These are phyloP conservation scores for Muscicapa comitata DNA, from an alignment of 2,797 vertebrate genomes.

Conservation along the genomic window DNA sequence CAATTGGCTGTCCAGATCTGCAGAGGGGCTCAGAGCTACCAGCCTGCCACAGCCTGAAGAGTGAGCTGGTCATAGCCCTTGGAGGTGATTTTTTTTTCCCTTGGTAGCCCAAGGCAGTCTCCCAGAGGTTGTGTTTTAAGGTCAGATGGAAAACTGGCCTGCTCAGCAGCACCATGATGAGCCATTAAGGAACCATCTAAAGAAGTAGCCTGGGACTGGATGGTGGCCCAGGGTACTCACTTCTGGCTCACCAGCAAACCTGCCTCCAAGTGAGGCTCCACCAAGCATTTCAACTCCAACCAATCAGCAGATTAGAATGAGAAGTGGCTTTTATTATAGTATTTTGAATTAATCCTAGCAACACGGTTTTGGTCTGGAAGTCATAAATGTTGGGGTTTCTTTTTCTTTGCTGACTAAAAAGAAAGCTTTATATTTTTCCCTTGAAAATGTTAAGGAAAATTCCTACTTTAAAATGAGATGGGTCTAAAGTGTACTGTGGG, in stretches of 20 bases:
- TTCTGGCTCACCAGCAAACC: neutral
- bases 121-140: neutral
- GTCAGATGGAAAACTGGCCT: neutral
- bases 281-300: neutral
- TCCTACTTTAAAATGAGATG: neutral
- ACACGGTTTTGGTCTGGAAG: neutral
- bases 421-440: neutral
- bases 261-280: neutral
- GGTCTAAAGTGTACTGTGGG: neutral
- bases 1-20: neutral
- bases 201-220: neutral
- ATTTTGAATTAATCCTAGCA: neutral
- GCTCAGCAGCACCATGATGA: neutral
- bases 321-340: neutral
- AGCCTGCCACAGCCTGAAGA: neutral
- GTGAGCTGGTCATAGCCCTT: neutral
- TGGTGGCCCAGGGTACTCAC: neutral
- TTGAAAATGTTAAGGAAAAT: neutral
- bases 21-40: neutral
- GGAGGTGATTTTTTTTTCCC: neutral
- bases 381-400: neutral
- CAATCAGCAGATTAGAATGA: neutral
- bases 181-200: neutral
- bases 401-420: neutral
- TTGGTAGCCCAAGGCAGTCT: neutral